A percentile compares a stretch with the other conserved stretches of the same genome.
These are phyloP conservation scores for Rhingia rostrata DNA, from an alignment of 2,888 invertebrate species.

Conservation along the genomic window DNA sequence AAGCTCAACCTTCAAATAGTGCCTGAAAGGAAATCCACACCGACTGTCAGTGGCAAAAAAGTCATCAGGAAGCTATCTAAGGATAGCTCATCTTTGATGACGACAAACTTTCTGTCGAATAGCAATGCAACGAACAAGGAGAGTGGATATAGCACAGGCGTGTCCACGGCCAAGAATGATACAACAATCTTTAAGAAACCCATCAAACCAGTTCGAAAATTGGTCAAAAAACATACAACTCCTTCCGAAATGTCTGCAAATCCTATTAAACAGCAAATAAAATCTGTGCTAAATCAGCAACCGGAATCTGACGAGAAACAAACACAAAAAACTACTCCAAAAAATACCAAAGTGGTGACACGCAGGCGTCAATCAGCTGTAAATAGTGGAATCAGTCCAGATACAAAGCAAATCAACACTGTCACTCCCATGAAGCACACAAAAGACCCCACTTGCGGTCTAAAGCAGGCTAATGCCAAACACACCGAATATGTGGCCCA, in stretches of 20 bases:
- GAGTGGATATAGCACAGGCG: background rate
- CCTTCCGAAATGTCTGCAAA: background rate
- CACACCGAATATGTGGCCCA: slow-evolving; percentile 55
- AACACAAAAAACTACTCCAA: background rate
- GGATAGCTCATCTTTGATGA: background rate
- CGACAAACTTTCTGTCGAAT: background rate
- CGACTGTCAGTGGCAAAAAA: background rate
- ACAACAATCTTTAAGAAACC: slow-evolving; percentile 44
- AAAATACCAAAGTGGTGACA: background rate
- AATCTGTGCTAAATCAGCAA: background rate
- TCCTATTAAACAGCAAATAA: background rate
- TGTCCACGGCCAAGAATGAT: background rate
- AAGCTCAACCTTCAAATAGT: too few species aligned
- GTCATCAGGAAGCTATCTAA: background rate
- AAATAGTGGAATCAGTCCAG: slow-evolving; percentile 20
- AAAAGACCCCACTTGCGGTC: slow-evolving; percentile 48
- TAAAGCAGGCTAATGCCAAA: slow-evolving; percentile 47
- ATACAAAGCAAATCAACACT: slow-evolving; percentile 72
- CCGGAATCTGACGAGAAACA: background rate
- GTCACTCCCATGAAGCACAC: slow-evolving; percentile 73
- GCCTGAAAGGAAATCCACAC: too few species aligned
- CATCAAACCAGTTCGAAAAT: background rate
- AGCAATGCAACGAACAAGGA: background rate
- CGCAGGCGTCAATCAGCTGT: background rate
- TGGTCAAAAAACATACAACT: too few species aligned